Conservation (phyloP, 2,113 vertebrate genomes). For the Dasyurus viverrinus region DNA sequence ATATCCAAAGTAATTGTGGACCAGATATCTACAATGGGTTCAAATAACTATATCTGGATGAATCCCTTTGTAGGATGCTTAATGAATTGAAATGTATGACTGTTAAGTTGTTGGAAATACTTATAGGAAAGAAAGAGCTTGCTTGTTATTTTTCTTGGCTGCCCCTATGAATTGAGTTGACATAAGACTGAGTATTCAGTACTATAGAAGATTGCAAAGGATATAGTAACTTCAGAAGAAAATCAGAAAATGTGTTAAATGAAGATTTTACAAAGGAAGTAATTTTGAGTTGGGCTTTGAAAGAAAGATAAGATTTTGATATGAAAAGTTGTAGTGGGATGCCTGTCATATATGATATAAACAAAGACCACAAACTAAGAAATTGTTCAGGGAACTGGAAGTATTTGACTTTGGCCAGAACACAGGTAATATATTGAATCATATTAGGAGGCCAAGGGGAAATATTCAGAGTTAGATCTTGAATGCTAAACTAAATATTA, state of each 20-base stretch:
- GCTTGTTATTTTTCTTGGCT: neutral
- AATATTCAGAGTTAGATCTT: neutral
- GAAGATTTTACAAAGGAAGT: neutral
- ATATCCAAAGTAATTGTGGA: too few species aligned
- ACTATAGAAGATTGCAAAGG: neutral
- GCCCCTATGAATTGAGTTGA: neutral
- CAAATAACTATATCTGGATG: neutral
- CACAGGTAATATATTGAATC: neutral
- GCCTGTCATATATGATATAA: neutral
- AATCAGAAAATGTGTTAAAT: neutral
- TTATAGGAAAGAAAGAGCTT: too few species aligned
- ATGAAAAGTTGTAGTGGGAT: neutral
- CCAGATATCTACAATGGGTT: neutral
- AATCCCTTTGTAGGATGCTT: neutral
- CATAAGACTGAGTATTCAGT: neutral
- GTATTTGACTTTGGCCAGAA: too few species aligned
- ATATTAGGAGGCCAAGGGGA: neutral
- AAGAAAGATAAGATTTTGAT: neutral
- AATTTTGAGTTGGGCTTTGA: neutral
- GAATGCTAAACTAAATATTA: neutral
- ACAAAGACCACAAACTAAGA: neutral
- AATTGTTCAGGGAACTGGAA: neutral
- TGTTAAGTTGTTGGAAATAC: too few species aligned
- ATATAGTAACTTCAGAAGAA: neutral
- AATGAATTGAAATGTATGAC: neutral